phyloP scores from a whole-genome alignment of 2,113 vertebrate genomes.

The Neogobius melanostomus region DNA sequence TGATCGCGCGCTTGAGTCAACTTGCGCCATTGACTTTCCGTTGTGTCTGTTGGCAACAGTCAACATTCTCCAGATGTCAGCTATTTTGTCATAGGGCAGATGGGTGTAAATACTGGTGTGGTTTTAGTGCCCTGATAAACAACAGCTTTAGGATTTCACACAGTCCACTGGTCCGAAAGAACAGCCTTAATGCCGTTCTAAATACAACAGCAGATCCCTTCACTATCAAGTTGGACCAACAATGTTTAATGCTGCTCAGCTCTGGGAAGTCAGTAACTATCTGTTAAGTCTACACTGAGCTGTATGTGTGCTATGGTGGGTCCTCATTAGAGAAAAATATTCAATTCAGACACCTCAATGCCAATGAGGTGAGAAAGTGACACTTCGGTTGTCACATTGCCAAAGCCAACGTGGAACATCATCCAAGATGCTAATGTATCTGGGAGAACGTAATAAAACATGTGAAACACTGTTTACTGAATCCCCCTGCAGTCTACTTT shows the following conservation, averaged over 20 bases:
- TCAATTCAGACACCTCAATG: neutral
- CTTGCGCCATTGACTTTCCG: neutral
- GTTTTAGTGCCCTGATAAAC: neutral
- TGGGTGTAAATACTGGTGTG: neutral
- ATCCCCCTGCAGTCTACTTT: neutral
- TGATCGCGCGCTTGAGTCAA: neutral
- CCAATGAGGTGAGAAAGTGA: neutral
- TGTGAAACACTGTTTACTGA: too few species aligned
- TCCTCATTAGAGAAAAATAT: constrained; percentile 1
- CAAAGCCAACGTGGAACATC: neutral
- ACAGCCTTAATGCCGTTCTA: neutral
- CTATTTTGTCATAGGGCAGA: neutral
- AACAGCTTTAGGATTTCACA: neutral
- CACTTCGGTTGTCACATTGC: neutral
- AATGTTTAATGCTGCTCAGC: too few species aligned
- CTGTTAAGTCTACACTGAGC: neutral
- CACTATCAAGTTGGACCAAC: too few species aligned
- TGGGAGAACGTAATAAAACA: too few species aligned
- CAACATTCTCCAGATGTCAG: constrained; percentile 44
- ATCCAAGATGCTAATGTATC: neutral
- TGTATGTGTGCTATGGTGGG: neutral
- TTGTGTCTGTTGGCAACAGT: neutral
- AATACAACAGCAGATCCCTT: too few species aligned
- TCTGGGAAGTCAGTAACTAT: neutral
- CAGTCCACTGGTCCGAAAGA: neutral